Evolutionary conservation across 2,113 vertebrate genomes (phyloP).

Genomic region (Tylochromis polylepis): DNA sequence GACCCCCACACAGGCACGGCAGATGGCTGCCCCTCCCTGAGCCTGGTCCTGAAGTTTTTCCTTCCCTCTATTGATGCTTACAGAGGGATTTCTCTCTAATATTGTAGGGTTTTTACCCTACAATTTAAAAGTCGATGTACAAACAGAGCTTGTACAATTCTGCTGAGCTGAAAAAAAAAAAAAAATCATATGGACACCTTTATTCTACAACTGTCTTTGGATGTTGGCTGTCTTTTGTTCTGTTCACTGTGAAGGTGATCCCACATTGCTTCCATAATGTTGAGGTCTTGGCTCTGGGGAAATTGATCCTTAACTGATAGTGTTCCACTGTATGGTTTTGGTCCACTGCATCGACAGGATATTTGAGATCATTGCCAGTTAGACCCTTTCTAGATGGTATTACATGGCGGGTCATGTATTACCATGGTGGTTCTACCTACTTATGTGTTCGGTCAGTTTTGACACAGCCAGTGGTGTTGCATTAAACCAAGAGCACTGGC

Average conservation of each 20-base stretch:
- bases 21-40: not conserved
- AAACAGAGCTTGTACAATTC: not conserved
- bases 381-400: not conserved
- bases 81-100: not conserved
- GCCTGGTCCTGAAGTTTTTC: fast-evolving
- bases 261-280: fast-evolving
- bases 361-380: not conserved
- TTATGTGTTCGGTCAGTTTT: not conserved
- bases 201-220: fast-evolving
- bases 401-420: not conserved
- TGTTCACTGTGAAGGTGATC: not conserved
- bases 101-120: not conserved
- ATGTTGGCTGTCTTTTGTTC: not conserved
- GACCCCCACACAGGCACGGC: not conserved
- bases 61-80: not conserved
- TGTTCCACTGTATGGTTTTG: not conserved
- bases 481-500: no score
- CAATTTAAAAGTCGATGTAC: not conserved
- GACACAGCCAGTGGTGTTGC: no score
- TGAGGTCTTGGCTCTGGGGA: not conserved
- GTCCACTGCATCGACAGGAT: not conserved
- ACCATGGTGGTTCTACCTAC: no score
- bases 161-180: no score
- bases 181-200: no score
- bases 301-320: not conserved